Base-by-base conservation (phyloP, 2,797 vertebrate species). In the Anguilla megastoma region DNA sequence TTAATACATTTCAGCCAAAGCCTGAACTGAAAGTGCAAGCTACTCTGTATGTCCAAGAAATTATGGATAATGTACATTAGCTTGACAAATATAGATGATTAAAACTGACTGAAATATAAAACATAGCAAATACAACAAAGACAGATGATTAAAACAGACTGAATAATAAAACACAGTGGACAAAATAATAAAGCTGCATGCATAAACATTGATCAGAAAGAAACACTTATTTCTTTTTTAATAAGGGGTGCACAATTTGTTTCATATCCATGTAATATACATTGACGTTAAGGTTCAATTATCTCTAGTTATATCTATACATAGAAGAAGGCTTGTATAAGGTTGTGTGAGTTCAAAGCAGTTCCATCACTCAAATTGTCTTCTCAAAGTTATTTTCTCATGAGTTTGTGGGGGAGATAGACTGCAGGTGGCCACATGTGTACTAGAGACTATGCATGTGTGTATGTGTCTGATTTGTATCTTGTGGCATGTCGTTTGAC, bases 401-500 rank as follows among this genome's bases (percentile, higher is more conserved):
- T 50, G 36, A 50, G 45, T 56, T 66, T 86, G 66, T 86, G 56
- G 50, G 36, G 71, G 76, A 84, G 84, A 30, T 45, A 63, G 84
- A 33, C 79, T 48, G 79, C 18, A 48, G 45, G 79, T 30, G 21
- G 41, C 41, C 10, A n/a, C 80, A 30, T 41, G 87, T 79, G 60
- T n/a, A n/a, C 16, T 85, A 33, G 85, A 6, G 45, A 12, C 21
- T 69, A 41, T 50, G 24, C 74, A 69, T 36, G 60, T 89, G 71
- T 56, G 52, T 50, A 12, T 18, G 66, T 33, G 63, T 58, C 50
- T 84, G 85, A 33, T 41, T 87, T 1, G 45, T 82, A 16, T 48
- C 80, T 83, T 74, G 48, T 83, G 91, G 90, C 74, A 92, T 92
- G 92, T 56, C 71, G 91, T 88, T 88, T 50, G 76, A 88, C 92